Evolutionary conservation across 1,140 invertebrate genomes (phyloP), one percentile per base, ranked within the genome.

Genomic region (Drosophila orena): DNA sequence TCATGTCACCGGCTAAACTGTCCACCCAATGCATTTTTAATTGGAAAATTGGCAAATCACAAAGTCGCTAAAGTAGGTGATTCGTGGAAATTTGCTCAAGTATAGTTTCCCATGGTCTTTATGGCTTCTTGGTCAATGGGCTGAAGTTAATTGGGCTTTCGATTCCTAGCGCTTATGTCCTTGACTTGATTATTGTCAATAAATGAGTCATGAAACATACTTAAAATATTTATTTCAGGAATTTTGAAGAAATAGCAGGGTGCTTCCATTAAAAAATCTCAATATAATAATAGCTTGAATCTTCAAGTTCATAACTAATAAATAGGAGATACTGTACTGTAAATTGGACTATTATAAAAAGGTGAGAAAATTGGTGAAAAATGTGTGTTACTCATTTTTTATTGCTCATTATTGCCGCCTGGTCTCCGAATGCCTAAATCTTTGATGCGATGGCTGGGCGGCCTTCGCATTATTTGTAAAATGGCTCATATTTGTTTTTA

Each of bases 1-100:
- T 76, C 73, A 55, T 62, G 77, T 81, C 81, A 85, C 53, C 80
- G 66, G 50, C 77, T 55, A 47, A 86, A 81, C 77, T 55, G 74
- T 52, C 61, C 37, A 17, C 1, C 49, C 47, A 76, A 77, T 83
- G 61, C 83, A 81, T 86, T 86, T 83, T 81, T 86, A 65, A 86
- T 86, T 64, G 58, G 60, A 22, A 77, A 77, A 76, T 77, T 64
- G 73, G 59, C 37, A 66, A 76, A 76, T 65, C 60, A 42, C 49
- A 58, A 54, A 37, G 20, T 27, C 34, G 52, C 10, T 12, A 43
- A 30, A 14, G 44, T 27, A 22, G 60, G 44, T 42, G 50, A 68
- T 68, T 68, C 44, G 47, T 53, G n/a, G 20, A 50, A 38, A 62
- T 14, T 47, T 14, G 14, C 42, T 66, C 14, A 71, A 70, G 66